A percentile compares a stretch with the other conserved stretches of the same genome.
These are phyloP conservation scores for Apamea sordens DNA, from an alignment of 2,888 invertebrate species.

Conservation along the genomic window DNA sequence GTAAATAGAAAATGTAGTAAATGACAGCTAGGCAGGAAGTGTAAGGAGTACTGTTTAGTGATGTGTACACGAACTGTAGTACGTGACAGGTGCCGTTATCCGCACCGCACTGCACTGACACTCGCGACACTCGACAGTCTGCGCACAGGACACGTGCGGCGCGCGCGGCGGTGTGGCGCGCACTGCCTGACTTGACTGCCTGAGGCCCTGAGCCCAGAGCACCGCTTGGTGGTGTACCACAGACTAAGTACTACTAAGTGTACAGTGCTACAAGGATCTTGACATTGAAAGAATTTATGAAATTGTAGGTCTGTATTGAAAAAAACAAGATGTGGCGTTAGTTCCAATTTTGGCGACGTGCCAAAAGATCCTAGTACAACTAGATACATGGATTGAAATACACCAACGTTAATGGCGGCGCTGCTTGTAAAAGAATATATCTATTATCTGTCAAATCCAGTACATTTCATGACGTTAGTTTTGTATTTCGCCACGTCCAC, in stretches of 20 bases:
- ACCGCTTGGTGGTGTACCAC: not conserved
- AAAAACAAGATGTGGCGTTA: not conserved
- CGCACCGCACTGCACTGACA: slow-evolving; percentile 25
- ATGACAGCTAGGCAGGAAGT: not conserved
- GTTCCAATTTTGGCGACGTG: not conserved
- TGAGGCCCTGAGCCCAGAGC: not conserved
- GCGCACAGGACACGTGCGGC: not conserved
- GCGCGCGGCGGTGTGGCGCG: slow-evolving; percentile 29
- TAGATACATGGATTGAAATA: not conserved
- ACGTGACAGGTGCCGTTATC: slow-evolving; percentile 26
- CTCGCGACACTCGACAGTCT: slow-evolving; percentile 1
- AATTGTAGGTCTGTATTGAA: not conserved
- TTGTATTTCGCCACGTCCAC: not conserved
- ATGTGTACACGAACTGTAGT: not conserved
- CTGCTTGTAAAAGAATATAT: not conserved
- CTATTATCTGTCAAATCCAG: not conserved
- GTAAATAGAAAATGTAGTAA: not conserved
- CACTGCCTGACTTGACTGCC: slow-evolving; percentile 43
- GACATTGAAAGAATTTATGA: not conserved
- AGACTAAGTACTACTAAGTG: slow-evolving; percentile 1
- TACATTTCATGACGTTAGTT: not conserved
- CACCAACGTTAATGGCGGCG: not conserved
- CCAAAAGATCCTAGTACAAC: not conserved
- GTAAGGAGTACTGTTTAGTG: not conserved
- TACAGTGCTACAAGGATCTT: not conserved